Evolutionary conservation across 2,888 invertebrate genomes (phyloP).

Genomic region (Acanthacorydalis orientalis): DNA sequence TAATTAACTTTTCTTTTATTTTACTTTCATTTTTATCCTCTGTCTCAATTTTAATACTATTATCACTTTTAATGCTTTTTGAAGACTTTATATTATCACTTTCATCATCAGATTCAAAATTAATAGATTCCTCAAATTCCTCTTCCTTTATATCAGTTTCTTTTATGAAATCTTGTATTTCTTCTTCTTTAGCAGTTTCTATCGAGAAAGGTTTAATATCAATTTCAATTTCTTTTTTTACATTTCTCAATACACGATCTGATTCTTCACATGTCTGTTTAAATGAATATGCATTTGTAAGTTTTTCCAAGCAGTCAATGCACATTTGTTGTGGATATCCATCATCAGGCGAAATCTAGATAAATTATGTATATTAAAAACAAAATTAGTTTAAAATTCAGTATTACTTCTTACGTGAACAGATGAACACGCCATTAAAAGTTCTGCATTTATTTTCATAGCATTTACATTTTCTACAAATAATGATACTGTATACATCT

Average conservation of each 20-base stretch:
- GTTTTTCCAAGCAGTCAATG: slow-evolving; percentile 10
- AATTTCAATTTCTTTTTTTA: background rate
- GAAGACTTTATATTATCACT: background rate
- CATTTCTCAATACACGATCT: slow-evolving; percentile 4
- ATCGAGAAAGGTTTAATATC: background rate
- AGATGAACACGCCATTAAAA: slow-evolving; percentile 10
- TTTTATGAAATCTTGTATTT: background rate
- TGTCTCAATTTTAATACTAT: background rate
- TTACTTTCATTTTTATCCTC: background rate
- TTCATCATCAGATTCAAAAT: slow-evolving; percentile 1
- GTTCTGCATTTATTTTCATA: slow-evolving; percentile 5
- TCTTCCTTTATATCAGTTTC: background rate
- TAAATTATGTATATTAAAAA: background rate
- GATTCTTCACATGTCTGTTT: slow-evolving; percentile 11
- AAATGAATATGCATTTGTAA: slow-evolving; percentile 11
- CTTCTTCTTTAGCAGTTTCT: background rate
- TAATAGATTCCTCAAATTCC: background rate
- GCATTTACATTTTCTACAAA: too few species aligned
- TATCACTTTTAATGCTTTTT: background rate
- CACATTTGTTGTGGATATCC: slow-evolving; percentile 12
- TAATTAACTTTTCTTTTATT: background rate
- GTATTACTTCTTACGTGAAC: slow-evolving; percentile 10
- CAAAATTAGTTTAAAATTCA: background rate
- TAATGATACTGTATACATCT: slow-evolving; percentile 2
- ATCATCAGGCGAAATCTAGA: slow-evolving; percentile 11